Conservation (phyloP, 2,113 vertebrate genomes). For the Delphinus delphis region DNA sequence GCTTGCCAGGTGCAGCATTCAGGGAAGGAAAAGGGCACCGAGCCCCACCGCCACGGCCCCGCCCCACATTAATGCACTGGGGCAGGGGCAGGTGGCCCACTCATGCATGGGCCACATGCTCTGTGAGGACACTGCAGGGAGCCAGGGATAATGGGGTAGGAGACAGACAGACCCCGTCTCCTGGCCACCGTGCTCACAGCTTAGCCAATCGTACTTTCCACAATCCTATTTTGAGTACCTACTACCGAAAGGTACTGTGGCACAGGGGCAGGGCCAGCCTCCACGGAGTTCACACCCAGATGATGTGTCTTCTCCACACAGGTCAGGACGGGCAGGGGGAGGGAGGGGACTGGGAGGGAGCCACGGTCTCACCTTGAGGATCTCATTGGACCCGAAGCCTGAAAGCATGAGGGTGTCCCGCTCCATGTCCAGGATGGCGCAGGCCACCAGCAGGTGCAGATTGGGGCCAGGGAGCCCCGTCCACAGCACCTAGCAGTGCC, state of each 20-base stretch:
- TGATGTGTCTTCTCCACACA: too few species aligned
- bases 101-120: background rate
- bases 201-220: too few species aligned
- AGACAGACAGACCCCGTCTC: background rate
- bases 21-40: background rate
- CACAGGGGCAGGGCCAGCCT: background rate
- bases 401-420: constrained; percentile 91
- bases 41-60: background rate
- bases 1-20: background rate
- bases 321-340: background rate
- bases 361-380: constrained; percentile 88
- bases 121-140: background rate
- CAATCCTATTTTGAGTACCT: background rate
- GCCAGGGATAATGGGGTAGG: fast-evolving
- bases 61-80: background rate
- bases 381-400: constrained; percentile 93
- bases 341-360: fast-evolving
- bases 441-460: constrained; percentile 92
- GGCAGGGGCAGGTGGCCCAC: background rate
- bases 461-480: constrained; percentile 90
- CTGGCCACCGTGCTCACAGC: fast-evolving
- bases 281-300: fast-evolving
- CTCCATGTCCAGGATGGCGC: constrained; percentile 91
- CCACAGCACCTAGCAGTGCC: constrained; percentile 88
- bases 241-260: background rate